These are phyloP conservation scores for Palaemon carinicauda DNA, from an alignment of 1,140 invertebrate species.

Conservation along the genomic window DNA sequence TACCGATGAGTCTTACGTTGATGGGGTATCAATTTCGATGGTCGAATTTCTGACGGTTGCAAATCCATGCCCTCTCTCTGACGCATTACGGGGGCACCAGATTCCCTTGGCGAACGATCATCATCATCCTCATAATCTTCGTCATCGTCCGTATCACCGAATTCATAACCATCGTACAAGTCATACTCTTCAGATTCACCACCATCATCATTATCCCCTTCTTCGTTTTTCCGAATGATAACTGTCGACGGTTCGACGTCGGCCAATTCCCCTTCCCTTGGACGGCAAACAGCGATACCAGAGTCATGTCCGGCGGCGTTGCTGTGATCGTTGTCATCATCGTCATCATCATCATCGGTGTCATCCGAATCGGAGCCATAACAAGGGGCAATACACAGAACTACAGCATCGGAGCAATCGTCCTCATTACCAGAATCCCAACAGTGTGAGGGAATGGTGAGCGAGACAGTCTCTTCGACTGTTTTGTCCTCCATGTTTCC, in stretches of 20 bases:
- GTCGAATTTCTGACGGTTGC: too few species aligned
- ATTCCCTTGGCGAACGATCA: too few species aligned
- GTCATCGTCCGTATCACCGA: not conserved
- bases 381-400: constrained; percentile 29
- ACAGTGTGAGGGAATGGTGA: constrained; percentile 9
- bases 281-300: constrained; percentile 31
- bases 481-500: constrained; percentile 11
- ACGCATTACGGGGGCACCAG: too few species aligned
- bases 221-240: not conserved
- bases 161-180: not conserved
- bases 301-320: constrained; percentile 33
- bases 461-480: not conserved
- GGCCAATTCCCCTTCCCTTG: not conserved
- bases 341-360: not conserved
- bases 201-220: not conserved
- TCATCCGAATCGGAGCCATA: constrained; percentile 37
- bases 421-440: constrained; percentile 33
- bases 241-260: not conserved
- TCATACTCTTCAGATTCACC: not conserved
- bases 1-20: too few species aligned
- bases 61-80: too few species aligned
- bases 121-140: constrained; percentile 26
- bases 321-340: constrained; percentile 3
- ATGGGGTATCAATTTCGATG: too few species aligned
- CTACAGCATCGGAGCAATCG: constrained; percentile 12